Percentiles rank a stretch among this genome's conserved stretches.
phyloP scores from a whole-genome alignment of 2,888 invertebrate species.

The Rhorus exstirpatorius region DNA sequence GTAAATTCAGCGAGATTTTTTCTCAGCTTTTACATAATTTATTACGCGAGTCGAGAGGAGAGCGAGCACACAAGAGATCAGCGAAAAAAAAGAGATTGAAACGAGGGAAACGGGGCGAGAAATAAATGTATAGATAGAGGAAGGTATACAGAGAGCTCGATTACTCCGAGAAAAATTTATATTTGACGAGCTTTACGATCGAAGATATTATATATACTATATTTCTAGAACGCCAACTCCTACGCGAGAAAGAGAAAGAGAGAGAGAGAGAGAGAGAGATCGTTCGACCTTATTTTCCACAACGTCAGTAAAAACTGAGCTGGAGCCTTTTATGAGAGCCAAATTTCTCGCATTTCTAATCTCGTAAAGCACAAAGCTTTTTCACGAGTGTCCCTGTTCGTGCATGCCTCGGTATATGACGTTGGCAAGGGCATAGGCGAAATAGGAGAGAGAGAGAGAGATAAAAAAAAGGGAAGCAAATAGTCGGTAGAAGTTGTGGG shows the following conservation, averaged over 20 bases:
- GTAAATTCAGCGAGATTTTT: conserved; percentile 44
- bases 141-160: conserved; percentile 30
- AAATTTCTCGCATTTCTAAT: conserved; percentile 50
- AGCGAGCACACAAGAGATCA: conserved; percentile 42
- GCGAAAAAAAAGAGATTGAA: conserved; percentile 47
- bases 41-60: conserved; percentile 10
- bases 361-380: conserved; percentile 56
- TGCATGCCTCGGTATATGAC: conserved; percentile 55
- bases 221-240: neutral
- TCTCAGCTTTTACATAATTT: neutral
- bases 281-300: neutral
- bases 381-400: conserved; percentile 35
- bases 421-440: conserved; percentile 60
- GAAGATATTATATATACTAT: conserved; percentile 25
- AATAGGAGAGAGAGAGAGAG: conserved; percentile 69
- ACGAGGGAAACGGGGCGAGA: neutral
- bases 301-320: conserved; percentile 6
- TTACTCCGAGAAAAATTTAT: conserved; percentile 51
- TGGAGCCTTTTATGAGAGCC: conserved; percentile 30
- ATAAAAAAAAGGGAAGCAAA: conserved; percentile 70
- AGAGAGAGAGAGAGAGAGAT: neutral
- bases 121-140: neutral
- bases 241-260: neutral
- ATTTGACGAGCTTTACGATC: conserved; percentile 50
- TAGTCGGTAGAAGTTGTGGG: conserved; percentile 70